phyloP scores from a whole-genome alignment of 2,888 invertebrate genomes.

The Pomacea canaliculata region DNA sequence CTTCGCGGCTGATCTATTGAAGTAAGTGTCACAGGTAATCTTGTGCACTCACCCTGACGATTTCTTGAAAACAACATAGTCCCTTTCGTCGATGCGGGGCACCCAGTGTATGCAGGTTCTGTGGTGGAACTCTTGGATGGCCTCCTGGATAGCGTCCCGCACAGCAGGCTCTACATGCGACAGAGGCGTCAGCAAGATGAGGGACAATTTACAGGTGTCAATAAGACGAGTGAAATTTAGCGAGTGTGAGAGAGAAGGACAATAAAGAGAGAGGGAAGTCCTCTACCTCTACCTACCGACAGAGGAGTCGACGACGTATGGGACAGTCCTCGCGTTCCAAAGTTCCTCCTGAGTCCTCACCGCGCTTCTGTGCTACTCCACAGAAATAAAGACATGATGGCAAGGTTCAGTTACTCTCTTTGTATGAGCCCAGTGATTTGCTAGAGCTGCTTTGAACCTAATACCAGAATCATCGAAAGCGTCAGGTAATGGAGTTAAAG shows the following conservation, averaged over 20 bases:
- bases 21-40: no score
- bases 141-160: conserved; percentile 38
- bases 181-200: background rate
- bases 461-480: no score
- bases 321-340: conserved; percentile 47
- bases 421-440: no score
- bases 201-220: no score
- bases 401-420: no score
- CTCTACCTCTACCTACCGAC: conserved; percentile 31
- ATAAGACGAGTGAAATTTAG: no score
- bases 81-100: conserved; percentile 38
- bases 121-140: conserved; percentile 45
- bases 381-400: background rate
- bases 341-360: conserved; percentile 38
- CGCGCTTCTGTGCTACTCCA: conserved; percentile 36
- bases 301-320: conserved; percentile 42
- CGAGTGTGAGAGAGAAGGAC: no score
- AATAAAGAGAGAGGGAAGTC: no score
- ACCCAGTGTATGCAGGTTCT: conserved; percentile 50
- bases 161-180: conserved; percentile 34
- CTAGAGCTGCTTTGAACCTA: no score
- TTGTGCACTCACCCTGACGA: conserved; percentile 40
- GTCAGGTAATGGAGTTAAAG: no score
- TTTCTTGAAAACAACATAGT: conserved; percentile 44
- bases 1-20: no score